Base-by-base conservation (phyloP, 2,113 vertebrate genomes). In the Callaeas wilsoni region DNA sequence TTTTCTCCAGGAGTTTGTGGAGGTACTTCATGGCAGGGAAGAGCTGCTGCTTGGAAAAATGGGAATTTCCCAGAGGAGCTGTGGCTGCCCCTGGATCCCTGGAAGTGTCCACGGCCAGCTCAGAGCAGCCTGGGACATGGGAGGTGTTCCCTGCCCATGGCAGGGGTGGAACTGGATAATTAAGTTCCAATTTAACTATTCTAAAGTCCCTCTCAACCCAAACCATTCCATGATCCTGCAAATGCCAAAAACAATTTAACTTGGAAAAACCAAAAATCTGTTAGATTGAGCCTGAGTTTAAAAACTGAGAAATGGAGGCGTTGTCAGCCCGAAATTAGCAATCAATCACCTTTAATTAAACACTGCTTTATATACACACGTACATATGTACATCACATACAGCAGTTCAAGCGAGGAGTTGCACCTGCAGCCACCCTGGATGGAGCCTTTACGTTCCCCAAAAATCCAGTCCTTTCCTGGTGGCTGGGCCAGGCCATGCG, bases 271-370 rank as follows among this genome's bases (percentile, higher is more conserved):
- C 41, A 41, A 41, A 41, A 41, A 42, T 22, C 21, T 32, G 3
- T 20, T 8, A 3, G 4, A 5, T 13, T 37, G 6, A 26, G 22
- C 3, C 56, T 4, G 29, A 23, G 10, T 7, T 35, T 20, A 18
- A n/a, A 49, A 62, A 2, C 29, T 8, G 17, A 19, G 3, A 6
- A 39, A 41, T 2, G 23, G 0, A 19, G 9, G 2, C 21, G 12
- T 9, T 17, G 12, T 6, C 84, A 7, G 17, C 9, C 26, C 90
- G 90, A 76, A 93, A 59, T 90, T 92, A 96, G 90, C 96, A 97
- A 96, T 97, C 87, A 64, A 95, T 97, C 96, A 95, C 93, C 94
- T 97, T 97, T 97, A 96, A 97, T 97, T 94, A 97, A 93, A 80
- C 97, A 86, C 92, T 53, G 92, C 89, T 82, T 37, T 95, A 95